A percentile compares a stretch with the other conserved stretches of the same genome.
Conservation (phyloP, 2,888 invertebrate genomes). For the Polymixis lichenea region DNA sequence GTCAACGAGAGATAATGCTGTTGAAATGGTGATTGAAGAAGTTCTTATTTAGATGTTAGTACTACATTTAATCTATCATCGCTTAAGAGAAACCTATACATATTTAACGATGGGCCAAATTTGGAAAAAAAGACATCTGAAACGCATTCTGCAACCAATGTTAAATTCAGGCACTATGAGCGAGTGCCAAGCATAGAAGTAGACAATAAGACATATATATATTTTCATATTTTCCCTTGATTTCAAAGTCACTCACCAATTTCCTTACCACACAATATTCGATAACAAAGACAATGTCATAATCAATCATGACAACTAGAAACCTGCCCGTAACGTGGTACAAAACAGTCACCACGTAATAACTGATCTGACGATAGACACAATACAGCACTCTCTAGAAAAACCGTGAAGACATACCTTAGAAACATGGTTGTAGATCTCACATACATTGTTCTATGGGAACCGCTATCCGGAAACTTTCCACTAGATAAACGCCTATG, state of each 20-base stretch:
- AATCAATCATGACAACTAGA: slow-evolving; percentile 56
- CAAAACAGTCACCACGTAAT: slow-evolving; percentile 56
- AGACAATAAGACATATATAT: neutral
- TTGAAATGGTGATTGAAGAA: neutral
- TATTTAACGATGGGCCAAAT: neutral
- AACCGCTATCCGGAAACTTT: slow-evolving; percentile 81
- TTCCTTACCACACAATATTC: slow-evolving; percentile 17
- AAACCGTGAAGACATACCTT: slow-evolving; percentile 69
- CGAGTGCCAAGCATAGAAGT: neutral
- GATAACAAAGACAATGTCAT: slow-evolving; percentile 34
- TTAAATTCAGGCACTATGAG: neutral
- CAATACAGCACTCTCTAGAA: slow-evolving; percentile 75
- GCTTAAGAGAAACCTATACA: accelerated
- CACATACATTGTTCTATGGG: slow-evolving; percentile 79
- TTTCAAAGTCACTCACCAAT: neutral
- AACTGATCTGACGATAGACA: slow-evolving; percentile 54
- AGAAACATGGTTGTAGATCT: slow-evolving; percentile 71
- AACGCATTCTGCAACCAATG: neutral
- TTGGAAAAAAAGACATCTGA: neutral
- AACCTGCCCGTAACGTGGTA: slow-evolving; percentile 42
- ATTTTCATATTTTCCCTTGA: neutral
- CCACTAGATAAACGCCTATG: slow-evolving; percentile 67
- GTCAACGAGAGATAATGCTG: neutral
- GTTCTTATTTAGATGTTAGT: neutral
- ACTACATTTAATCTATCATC: neutral